Conservation (phyloP, 2,797 vertebrate species). For the Lepus oiostolus region DNA sequence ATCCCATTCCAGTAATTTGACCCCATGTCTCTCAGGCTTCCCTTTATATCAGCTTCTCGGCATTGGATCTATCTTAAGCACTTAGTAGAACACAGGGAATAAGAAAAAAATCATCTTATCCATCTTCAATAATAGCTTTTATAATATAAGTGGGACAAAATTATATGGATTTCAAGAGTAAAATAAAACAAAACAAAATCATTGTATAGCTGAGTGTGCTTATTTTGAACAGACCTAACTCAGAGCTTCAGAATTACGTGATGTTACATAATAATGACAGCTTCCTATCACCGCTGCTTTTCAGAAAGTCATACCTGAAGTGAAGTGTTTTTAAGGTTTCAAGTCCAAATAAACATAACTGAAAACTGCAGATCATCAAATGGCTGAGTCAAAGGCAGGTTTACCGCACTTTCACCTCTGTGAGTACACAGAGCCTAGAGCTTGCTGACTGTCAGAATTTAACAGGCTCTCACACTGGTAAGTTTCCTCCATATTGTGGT, state of each 20-base stretch:
- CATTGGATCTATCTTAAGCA: constrained; percentile 36
- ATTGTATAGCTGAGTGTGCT: constrained; percentile 7
- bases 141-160: constrained; percentile 45
- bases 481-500: background rate
- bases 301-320: constrained; percentile 37
- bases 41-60: background rate
- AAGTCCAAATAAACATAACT: constrained; percentile 49
- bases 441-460: background rate
- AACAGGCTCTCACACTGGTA: background rate
- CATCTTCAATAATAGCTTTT: constrained; percentile 57
- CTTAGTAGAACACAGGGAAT: constrained; percentile 24
- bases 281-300: background rate
- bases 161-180: constrained; percentile 36
- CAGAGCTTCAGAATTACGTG: constrained; percentile 11
- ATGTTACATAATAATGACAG: background rate
- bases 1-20: constrained; percentile 45
- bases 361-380: constrained; percentile 21
- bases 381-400: background rate
- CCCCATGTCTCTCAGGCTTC: background rate
- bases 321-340: constrained; percentile 44
- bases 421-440: background rate
- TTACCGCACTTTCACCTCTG: background rate
- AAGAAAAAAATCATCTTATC: background rate
- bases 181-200: background rate
- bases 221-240: constrained; percentile 54